Base-by-base conservation (phyloP, 35 echinoderm and acorn worm genomes). In the Heliocidaris erythrogramma region DNA sequence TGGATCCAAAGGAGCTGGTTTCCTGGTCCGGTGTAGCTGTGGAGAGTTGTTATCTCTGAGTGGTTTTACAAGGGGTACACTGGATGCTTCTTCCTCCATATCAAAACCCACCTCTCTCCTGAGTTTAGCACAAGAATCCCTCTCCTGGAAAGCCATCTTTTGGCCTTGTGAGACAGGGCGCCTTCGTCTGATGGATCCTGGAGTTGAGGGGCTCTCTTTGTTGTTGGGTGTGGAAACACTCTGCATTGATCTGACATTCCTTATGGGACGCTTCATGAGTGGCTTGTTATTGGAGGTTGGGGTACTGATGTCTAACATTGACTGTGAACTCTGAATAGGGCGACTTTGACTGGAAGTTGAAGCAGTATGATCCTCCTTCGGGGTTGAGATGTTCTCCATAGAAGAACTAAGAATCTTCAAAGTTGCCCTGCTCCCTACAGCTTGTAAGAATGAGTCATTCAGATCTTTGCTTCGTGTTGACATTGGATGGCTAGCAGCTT, bases 41-140 rank as follows among this genome's bases (percentile, higher is more conserved):
- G 91, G 91, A 5, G 91, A 92, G 91, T 92, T 92, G 91, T 92
- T 92, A 48, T 92, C 91, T 48, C 91, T 48, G n/a, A 92, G 91
- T 11, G 91, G 91, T n/a, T 59, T 92, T 10, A 92, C 91, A 12
- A 48, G 91, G 4, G 91, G 91, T n/a, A 48, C 21, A n/a, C 47
- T 48, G 49, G 91, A 30, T 13, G 31, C 91, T 30, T 48, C 49
- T 21, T 92, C 91, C 49, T 48, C 91, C 29, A 30, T 14, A 11
- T 92, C 50, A 13, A 92, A 92, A 30, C 29, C 47, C 49, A 59
- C 59, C 48, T 92, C 31, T 59, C 49, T 92, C 30, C 24, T 49
- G 31, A 92, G 48, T 92, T 59, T 92, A 11, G 16, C 24, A 49
- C 59, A 92, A 21, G 91, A 92, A 30, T 92, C 91, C 18, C 48